Conservation (phyloP, 2,113 vertebrate species). For the Malurus melanocephalus region DNA sequence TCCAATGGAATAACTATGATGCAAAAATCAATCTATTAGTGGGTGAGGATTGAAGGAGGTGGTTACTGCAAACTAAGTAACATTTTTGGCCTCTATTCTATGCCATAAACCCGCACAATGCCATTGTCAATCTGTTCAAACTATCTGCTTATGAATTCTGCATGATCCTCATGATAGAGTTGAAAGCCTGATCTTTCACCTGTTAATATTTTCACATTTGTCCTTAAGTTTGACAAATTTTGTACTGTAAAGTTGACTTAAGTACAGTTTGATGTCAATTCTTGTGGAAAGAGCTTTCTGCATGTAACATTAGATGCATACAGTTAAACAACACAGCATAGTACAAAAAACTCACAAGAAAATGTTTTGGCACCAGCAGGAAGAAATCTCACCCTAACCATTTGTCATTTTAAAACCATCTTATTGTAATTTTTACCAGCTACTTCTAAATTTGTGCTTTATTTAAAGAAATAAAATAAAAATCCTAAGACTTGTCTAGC, state of each 20-base stretch:
- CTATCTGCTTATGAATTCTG: slow-evolving; percentile 62
- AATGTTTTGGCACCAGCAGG: slow-evolving; percentile 64
- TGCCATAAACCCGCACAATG: slow-evolving; percentile 65
- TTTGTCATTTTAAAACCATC: slow-evolving; percentile 64
- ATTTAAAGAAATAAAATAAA: slow-evolving; percentile 67
- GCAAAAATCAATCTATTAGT: slow-evolving; percentile 32
- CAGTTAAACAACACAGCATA: slow-evolving; percentile 70
- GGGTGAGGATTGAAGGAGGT: slow-evolving; percentile 56
- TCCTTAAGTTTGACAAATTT: slow-evolving; percentile 70
- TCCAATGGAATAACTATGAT: slow-evolving; percentile 24
- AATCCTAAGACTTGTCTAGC: slow-evolving; percentile 69
- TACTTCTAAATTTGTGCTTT: slow-evolving; percentile 73
- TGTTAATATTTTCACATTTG: slow-evolving; percentile 68
- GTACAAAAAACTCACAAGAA: slow-evolving; percentile 40
- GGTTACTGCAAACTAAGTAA: slow-evolving; percentile 69
- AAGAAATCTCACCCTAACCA: slow-evolving; percentile 66
- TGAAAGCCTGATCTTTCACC: slow-evolving; percentile 67
- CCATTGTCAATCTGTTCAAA: slow-evolving; percentile 65
- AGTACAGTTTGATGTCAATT: slow-evolving; percentile 69
- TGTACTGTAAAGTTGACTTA: slow-evolving; percentile 67
- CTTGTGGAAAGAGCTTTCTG: slow-evolving; percentile 75
- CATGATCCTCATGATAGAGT: slow-evolving; percentile 48
- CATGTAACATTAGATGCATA: slow-evolving; percentile 52
- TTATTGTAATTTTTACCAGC: slow-evolving; percentile 69
- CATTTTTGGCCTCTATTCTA: slow-evolving; percentile 47